Base-by-base conservation (phyloP, 2,113 vertebrate species). In the Apodemus sylvaticus region DNA sequence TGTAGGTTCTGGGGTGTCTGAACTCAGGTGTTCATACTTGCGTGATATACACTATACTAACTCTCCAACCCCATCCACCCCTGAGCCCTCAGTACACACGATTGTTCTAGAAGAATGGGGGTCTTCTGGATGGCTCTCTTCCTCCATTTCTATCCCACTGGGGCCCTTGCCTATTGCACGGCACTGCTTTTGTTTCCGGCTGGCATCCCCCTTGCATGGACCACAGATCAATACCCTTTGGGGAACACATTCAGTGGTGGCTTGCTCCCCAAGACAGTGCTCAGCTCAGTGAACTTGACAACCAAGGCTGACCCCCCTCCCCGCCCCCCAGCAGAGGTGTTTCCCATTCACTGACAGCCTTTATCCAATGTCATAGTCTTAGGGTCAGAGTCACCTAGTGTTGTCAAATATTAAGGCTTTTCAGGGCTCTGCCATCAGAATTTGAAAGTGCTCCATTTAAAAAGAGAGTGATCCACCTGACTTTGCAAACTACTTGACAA, bases 401-500 rank as follows among this genome's bases (percentile, higher is more conserved):
- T 55, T 94, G 62, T 45, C 36, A 81, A 96, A 81, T 77, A 17
- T 29, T 42, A 58, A 90, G 16, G 31, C 31, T 36, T 68, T 16
- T 68, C 66, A 68, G 66, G 66, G 66, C 76, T 89, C 66, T 73
- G 76, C 58, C 73, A n/a, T 85, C 77, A 86, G 88, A 81, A 92
- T 93, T 90, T 88, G 94, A 92, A 96, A 94, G 81, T 83, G 6
- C 60, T 91, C 29, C 29, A 66, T 66, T 34, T 89, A 71, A 51
- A 42, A n/a, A 70, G 62, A 48, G 26, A 83, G 82, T 79, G 45
- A 93, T 89, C 60, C 83, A 78, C 64, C 39, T 85, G 86, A 94
- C 53, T 94, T 94, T 93, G 81, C 83, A 97, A 94, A 95, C 68
- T 53, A 64, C 86, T 85, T 77, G 66, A 82, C 24, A 89, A 76